A percentile compares a stretch with the other conserved stretches of the same genome.
Evolutionary conservation across 2,888 invertebrate species (phyloP).

Genomic region (Folsomia candida): DNA sequence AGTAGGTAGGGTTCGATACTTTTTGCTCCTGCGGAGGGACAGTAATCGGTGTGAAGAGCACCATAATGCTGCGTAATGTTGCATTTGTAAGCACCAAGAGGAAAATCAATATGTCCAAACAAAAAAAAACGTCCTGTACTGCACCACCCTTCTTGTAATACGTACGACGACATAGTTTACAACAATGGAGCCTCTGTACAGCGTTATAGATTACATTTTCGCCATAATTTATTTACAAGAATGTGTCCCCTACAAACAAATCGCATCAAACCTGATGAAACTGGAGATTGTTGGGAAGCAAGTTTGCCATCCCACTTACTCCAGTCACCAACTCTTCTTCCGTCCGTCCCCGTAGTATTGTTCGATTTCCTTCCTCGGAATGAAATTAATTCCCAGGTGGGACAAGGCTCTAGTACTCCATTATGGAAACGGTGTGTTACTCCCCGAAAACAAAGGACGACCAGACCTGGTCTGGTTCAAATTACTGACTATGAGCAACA

Average conservation of each 20-base stretch:
- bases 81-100: not conserved
- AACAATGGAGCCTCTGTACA: too few relatives aligned
- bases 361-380: too few relatives aligned
- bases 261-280: too few relatives aligned
- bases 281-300: not conserved
- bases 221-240: not conserved
- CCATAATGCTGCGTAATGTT: slow-evolving; percentile 15
- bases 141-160: too few relatives aligned
- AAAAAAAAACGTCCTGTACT: not conserved
- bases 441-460: not conserved
- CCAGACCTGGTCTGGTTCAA: not conserved
- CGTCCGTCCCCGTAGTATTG: too few relatives aligned
- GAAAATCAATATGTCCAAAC: slow-evolving; percentile 12
- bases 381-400: slow-evolving; percentile 16
- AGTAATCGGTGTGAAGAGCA: slow-evolving; percentile 10
- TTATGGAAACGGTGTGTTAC: too few relatives aligned
- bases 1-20: not conserved
- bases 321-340: too few relatives aligned
- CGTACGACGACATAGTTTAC: too few relatives aligned
- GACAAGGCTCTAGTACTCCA: not conserved
- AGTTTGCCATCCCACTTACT: too few relatives aligned
- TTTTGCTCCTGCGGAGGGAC: too few relatives aligned
- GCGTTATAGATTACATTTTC: not conserved
- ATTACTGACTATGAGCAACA: not conserved
- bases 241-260: not conserved